Percentiles rank a stretch among this genome's conserved stretches.
Conservation (phyloP, 2,797 vertebrate genomes). For the Pitangus sulphuratus region DNA sequence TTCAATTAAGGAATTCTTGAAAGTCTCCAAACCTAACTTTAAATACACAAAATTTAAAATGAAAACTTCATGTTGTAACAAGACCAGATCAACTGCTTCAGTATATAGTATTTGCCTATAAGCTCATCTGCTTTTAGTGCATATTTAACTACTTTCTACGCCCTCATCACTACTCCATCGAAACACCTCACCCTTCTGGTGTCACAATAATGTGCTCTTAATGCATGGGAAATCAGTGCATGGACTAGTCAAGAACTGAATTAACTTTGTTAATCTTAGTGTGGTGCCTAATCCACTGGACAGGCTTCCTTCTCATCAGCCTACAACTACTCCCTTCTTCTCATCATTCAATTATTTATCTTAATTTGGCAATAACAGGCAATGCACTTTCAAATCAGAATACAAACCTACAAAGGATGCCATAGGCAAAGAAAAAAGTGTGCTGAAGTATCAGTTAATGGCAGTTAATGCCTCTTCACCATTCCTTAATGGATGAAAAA, state of each 20-base stretch:
- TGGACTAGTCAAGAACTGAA: neutral
- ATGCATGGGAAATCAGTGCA: neutral
- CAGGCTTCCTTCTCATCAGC: neutral
- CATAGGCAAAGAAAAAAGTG: neutral
- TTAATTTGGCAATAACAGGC: neutral
- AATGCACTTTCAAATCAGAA: neutral
- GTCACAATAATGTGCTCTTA: neutral
- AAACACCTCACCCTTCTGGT: neutral
- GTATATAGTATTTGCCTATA: neutral
- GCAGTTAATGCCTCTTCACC: neutral
- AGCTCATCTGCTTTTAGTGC: neutral
- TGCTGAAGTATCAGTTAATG: neutral
- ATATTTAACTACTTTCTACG: neutral
- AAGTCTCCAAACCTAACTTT: neutral
- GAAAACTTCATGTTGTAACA: neutral
- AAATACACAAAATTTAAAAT: neutral
- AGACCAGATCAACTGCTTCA: neutral
- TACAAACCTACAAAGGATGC: neutral
- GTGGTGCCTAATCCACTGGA: neutral
- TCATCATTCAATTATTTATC: neutral
- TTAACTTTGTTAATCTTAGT: neutral
- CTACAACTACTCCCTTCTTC: neutral
- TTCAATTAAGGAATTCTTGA: neutral
- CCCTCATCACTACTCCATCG: neutral
- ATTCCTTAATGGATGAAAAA: neutral